Evolutionary conservation across 2,888 invertebrate species (phyloP).

Genomic region (Abscondita cerata): DNA sequence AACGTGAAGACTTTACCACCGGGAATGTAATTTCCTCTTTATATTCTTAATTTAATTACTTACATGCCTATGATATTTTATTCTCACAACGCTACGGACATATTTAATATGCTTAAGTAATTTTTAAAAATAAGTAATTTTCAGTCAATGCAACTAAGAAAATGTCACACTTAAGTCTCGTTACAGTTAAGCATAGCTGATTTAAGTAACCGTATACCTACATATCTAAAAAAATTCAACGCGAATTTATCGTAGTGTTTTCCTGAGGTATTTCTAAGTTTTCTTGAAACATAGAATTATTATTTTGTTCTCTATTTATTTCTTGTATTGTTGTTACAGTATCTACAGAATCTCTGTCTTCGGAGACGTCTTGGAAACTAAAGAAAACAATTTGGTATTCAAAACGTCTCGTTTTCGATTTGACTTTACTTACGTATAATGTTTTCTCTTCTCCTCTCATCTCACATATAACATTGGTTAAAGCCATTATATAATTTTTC

Average conservation of each 20-base stretch:
- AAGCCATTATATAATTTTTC: conserved; percentile 83
- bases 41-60: conserved; percentile 14
- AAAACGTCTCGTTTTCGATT: background rate
- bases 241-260: conserved; percentile 50
- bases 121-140: conserved; percentile 27
- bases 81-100: conserved; percentile 19
- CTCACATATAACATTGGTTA: conserved; percentile 81
- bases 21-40: conserved; percentile 26
- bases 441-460: conserved; percentile 75
- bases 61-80: conserved; percentile 24
- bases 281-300: conserved; percentile 64
- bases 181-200: conserved; percentile 22
- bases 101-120: conserved; percentile 21
- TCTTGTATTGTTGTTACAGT: conserved; percentile 48
- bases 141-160: conserved; percentile 31
- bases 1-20: conserved; percentile 11
- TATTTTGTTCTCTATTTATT: conserved; percentile 59
- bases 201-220: conserved; percentile 12
- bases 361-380: conserved; percentile 59
- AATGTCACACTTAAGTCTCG: conserved; percentile 33
- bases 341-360: conserved; percentile 53
- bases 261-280: conserved; percentile 60
- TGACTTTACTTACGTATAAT: conserved; percentile 65
- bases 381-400: conserved; percentile 35
- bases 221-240: conserved; percentile 26